These are phyloP conservation scores for Agriopis marginaria DNA, from an alignment of 2,888 invertebrate genomes.

Conservation along the genomic window DNA sequence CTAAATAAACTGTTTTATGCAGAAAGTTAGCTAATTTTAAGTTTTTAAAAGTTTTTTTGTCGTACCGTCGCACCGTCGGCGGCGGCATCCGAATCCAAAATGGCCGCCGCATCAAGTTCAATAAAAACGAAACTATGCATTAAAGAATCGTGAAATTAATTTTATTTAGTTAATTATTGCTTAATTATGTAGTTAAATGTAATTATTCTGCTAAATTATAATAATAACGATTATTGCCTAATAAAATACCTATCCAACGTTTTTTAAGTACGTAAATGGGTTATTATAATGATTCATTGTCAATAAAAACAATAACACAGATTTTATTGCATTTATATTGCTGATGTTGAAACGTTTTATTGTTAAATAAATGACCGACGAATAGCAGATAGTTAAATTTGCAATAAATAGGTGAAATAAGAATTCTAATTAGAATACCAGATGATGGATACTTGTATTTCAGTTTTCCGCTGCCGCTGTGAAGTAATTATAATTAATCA, in stretches of 20 bases:
- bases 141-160: constrained; percentile 21
- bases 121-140: constrained; percentile 18
- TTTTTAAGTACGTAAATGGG: constrained; percentile 46
- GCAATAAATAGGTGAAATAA: constrained; percentile 46
- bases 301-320: constrained; percentile 62
- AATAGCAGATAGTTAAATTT: constrained; percentile 47
- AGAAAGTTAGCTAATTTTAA: background rate
- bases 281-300: constrained; percentile 55
- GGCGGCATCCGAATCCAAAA: constrained; percentile 20
- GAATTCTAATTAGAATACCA: constrained; percentile 54
- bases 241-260: constrained; percentile 46
- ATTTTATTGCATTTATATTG: constrained; percentile 65
- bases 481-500: background rate
- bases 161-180: constrained; percentile 25
- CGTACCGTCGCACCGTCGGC: background rate
- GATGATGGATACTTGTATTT: background rate
- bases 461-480: background rate
- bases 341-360: constrained; percentile 56
- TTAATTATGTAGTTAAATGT: constrained; percentile 35
- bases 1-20: background rate
- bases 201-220: constrained; percentile 40
- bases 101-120: constrained; percentile 21
- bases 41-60: background rate
- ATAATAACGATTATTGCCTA: constrained; percentile 41
- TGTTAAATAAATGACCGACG: constrained; percentile 50